Evolutionary conservation across 2,113 vertebrate genomes (phyloP).

Genomic region (Sprattus sprattus): DNA sequence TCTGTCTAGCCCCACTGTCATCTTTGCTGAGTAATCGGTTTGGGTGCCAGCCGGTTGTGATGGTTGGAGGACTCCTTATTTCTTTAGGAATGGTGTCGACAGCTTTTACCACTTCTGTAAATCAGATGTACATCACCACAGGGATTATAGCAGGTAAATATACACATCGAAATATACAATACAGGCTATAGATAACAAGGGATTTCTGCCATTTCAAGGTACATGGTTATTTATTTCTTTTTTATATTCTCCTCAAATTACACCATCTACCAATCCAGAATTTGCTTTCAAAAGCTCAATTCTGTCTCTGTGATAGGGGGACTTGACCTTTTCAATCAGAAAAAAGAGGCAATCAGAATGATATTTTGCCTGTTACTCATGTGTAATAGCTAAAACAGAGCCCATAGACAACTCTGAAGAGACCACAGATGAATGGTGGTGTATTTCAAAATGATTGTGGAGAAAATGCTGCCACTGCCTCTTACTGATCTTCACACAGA

Average conservation of each 20-base stretch:
- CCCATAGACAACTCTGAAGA: too few relatives aligned
- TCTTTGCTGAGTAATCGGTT: slow-evolving; percentile 84
- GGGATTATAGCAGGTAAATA: slow-evolving; percentile 83
- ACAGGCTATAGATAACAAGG: background rate
- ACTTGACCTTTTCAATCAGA: too few relatives aligned
- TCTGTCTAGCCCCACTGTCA: slow-evolving; percentile 80
- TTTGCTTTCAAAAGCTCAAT: background rate
- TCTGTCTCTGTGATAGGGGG: background rate
- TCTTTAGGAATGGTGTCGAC: slow-evolving; percentile 79
- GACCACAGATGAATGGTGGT: too few relatives aligned
- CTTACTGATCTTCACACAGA: too few relatives aligned
- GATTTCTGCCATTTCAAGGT: background rate
- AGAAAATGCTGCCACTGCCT: too few relatives aligned
- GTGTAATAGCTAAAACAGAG: too few relatives aligned
- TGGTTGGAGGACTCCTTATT: slow-evolving; percentile 84
- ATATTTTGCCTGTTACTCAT: too few relatives aligned
- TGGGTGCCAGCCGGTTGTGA: slow-evolving; percentile 86
- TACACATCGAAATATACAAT: background rate
- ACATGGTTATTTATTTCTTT: too few relatives aligned
- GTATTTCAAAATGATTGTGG: too few relatives aligned
- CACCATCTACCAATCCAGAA: background rate
- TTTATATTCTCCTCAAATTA: too few relatives aligned
- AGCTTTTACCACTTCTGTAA: slow-evolving; percentile 78
- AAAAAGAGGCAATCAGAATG: too few relatives aligned
- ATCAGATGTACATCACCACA: slow-evolving; percentile 87